Evolutionary conservation across 1,140 invertebrate genomes (phyloP).

Genomic region (Hylaeus anthracinus): DNA sequence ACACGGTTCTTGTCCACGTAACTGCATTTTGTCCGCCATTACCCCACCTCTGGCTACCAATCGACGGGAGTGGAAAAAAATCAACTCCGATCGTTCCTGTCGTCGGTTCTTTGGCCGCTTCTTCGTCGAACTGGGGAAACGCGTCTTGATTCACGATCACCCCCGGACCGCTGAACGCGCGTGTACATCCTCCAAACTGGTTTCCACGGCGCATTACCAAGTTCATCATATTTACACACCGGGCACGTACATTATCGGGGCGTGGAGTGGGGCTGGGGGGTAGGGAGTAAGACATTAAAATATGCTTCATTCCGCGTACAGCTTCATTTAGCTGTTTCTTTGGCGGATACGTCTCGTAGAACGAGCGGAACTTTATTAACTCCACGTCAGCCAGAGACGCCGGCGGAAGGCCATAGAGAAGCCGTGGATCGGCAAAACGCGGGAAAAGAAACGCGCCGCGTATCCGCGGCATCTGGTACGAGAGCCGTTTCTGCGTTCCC

Average conservation of each 20-base stretch:
- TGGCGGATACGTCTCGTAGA: conserved; percentile 36
- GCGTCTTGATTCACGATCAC: conserved; percentile 6
- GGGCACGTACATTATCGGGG: conserved; percentile 63
- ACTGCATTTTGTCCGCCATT: too few relatives aligned
- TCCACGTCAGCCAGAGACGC: conserved; percentile 49
- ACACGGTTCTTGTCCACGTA: neutral
- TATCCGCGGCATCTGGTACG: conserved; percentile 49
- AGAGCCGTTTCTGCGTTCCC: neutral
- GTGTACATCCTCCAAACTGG: conserved; percentile 45
- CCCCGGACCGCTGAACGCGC: conserved; percentile 31
- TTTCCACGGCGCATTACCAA: conserved; percentile 60
- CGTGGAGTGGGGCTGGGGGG: neutral
- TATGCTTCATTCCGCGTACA: conserved; percentile 66
- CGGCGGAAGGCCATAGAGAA: conserved; percentile 40
- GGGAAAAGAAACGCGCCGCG: conserved; percentile 52
- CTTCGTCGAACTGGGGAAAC: neutral
- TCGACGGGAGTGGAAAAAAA: neutral
- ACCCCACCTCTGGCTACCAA: too few relatives aligned
- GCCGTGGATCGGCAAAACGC: conserved; percentile 35
- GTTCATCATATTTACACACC: conserved; percentile 65
- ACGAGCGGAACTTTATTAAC: conserved; percentile 66
- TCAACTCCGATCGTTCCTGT: neutral
- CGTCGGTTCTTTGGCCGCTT: neutral
- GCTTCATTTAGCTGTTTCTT: conserved; percentile 66
- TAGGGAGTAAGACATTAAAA: conserved; percentile 66